Evolutionary conservation across 2,797 vertebrate species (phyloP).

Genomic region (Bradypodion ventrale): DNA sequence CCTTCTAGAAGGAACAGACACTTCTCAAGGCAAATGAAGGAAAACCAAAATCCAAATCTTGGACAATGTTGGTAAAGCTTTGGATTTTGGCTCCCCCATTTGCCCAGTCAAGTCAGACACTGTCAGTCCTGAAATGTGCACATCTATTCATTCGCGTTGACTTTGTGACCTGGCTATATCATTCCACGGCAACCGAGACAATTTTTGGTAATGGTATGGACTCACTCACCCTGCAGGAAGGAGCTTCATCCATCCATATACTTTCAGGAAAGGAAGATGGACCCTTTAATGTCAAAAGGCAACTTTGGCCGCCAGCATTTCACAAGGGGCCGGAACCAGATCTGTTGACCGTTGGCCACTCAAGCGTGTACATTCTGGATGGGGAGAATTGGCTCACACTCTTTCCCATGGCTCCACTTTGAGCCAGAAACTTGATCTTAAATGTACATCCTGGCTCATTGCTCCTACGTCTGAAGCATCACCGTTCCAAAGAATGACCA

Average conservation of each 20-base stretch:
- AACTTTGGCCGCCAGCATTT: neutral
- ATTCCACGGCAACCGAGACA: neutral
- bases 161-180: constrained; percentile 2
- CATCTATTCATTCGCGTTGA: neutral
- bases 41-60: neutral
- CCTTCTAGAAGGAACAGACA: neutral
- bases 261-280: neutral
- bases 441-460: neutral
- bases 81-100: neutral
- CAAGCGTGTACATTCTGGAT: neutral
- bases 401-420: neutral
- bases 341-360: neutral
- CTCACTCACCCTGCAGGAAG: neutral
- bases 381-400: neutral
- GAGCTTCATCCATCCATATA: neutral
- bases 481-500: neutral
- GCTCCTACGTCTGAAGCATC: neutral
- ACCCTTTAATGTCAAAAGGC: constrained; percentile 9
- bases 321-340: constrained; percentile 4
- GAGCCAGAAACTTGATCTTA: neutral
- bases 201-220: neutral
- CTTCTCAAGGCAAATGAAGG: neutral
- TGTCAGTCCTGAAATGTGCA: neutral
- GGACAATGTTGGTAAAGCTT: neutral
- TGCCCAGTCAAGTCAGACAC: neutral